Evolutionary conservation across 2,113 vertebrate genomes (phyloP).

Genomic region (Elaphurus davidianus): DNA sequence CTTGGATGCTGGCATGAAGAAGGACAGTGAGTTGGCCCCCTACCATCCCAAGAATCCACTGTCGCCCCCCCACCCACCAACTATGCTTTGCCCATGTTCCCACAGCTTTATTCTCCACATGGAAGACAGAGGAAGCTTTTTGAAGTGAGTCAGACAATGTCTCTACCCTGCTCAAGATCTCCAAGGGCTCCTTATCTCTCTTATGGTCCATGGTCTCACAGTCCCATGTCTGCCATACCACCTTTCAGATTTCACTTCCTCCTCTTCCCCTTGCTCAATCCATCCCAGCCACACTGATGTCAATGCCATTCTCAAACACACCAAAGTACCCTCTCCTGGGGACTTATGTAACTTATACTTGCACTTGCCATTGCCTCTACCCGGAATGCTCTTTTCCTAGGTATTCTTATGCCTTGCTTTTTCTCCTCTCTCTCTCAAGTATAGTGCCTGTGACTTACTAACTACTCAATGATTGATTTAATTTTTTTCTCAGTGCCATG

Average conservation of each 20-base stretch:
- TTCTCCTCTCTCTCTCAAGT: not conserved
- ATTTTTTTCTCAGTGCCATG: not conserved
- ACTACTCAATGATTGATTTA: too few species aligned
- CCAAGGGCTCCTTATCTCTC: not conserved
- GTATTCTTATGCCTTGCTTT: not conserved
- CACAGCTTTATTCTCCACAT: not conserved
- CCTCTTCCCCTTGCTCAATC: not conserved
- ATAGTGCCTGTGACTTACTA: not conserved
- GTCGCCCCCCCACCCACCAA: not conserved
- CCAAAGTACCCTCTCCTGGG: not conserved
- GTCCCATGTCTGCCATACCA: not conserved
- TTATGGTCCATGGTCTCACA: not conserved
- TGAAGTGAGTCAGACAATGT: not conserved
- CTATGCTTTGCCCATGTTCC: not conserved
- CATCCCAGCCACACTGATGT: not conserved
- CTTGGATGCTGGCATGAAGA: conserved; percentile 77
- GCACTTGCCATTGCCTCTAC: not conserved
- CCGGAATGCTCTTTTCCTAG: not conserved
- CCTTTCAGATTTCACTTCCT: not conserved
- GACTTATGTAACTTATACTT: not conserved
- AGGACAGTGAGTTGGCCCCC: conserved; percentile 78
- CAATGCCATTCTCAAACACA: not conserved
- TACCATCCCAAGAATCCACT: not conserved
- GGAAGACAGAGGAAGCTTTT: not conserved
- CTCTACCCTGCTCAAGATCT: not conserved